phyloP scores from a whole-genome alignment of 2,113 vertebrate species.

The Crypturellus undulatus region DNA sequence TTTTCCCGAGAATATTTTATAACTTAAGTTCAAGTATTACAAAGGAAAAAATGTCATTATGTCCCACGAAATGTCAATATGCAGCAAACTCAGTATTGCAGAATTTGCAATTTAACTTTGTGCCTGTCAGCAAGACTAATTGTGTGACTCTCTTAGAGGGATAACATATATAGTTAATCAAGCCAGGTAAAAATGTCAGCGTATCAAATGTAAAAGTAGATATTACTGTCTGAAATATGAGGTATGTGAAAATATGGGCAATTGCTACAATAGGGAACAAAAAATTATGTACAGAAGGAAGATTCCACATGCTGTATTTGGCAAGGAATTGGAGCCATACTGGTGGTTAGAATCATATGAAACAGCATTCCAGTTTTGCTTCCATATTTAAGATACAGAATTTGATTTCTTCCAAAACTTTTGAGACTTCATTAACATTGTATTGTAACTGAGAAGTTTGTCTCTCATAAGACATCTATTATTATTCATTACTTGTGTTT shows the following conservation, averaged over 20 bases:
- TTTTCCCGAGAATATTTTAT: background rate
- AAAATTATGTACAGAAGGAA: background rate
- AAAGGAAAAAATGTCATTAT: background rate
- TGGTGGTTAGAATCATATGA: background rate
- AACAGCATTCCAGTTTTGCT: background rate
- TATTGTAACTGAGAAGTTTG: background rate
- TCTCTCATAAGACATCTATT: background rate
- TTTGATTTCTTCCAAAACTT: background rate
- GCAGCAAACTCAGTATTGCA: background rate
- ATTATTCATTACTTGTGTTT: background rate
- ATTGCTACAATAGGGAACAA: background rate
- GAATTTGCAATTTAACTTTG: background rate
- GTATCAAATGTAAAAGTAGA: background rate
- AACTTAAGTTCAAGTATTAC: background rate
- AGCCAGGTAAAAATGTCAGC: background rate
- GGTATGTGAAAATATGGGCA: fast-evolving
- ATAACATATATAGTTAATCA: background rate
- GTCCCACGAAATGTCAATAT: background rate
- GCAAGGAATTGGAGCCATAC: background rate
- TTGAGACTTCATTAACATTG: background rate
- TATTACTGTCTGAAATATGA: background rate
- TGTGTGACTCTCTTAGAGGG: background rate
- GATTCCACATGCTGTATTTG: background rate
- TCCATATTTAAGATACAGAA: background rate
- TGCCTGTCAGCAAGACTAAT: background rate